Base-by-base conservation (phyloP, 2,113 vertebrate genomes). In the Spheniscus mendiculus region DNA sequence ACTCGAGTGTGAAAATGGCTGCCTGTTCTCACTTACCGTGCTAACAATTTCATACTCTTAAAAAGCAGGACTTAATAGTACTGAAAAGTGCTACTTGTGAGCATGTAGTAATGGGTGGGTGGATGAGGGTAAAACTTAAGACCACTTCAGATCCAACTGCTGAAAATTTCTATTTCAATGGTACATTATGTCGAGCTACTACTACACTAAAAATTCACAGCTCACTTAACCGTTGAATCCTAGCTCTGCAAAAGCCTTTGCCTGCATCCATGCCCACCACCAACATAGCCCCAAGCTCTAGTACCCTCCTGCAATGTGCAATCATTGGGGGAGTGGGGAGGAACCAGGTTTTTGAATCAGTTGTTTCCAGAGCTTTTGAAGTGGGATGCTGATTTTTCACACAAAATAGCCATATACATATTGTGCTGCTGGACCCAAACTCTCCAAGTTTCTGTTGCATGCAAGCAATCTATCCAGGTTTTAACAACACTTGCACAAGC, bases 281-380 rank as follows among this genome's bases (percentile, higher is more conserved):
- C 29, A 47, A 1, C 11, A 61, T 0, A 74, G 47, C 14, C 30
- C 8, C 18, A 49, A 25, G 23, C 8, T 62, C 36, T 14, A 40
- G 11, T n/a, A 70, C 8, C 10, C 19, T 71, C 38, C 52, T 30
- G 32, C 17, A n/a, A 4, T 0, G 3, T 42, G 25, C 29, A 50
- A 1, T 21, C 17, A 2, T 9, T 12, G 17, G 2, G 1, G 9
- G 4, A 11, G 9, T 4, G 6, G 6, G 19, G 23, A 1, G 45
- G 17, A 8, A 22, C 1, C 8, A 70, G 30, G 34, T 50, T 87
- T 81, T 36, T 5, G 0, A 23, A 56, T 9, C 32, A 11, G 16
- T 6, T 55, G 6, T 27, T 92, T 73, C 81, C 10, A 11, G 4
- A 47, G 17, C 1, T 82, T 83, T 71, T 82, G 23, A 58, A 55